Evolutionary conservation across 2,797 vertebrate genomes (phyloP), one percentile per base, ranked within the genome.

Genomic region (Benthosema pterotum): DNA sequence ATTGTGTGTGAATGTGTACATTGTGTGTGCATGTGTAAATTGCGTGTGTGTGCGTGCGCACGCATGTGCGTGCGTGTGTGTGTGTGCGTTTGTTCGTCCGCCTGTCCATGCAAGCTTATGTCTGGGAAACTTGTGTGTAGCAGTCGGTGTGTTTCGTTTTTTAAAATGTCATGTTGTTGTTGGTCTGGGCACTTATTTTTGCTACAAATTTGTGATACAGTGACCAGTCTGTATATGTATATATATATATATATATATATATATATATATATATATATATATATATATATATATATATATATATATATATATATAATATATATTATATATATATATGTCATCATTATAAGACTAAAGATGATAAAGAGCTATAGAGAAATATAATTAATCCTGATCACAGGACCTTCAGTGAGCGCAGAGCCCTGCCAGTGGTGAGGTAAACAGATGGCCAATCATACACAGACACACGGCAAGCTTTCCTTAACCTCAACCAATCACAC

Each of bases 101-200:
- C 53, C 43, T 63, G 64, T 73, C 28, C 17, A 1, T 70, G 48
- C 17, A 46, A 46, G 25, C 28, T 28, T 45, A 46, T 51, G 32
- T 63, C 25, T 56, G 42, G 13, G 17, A n/a, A 28, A 11, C 17
- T 11, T 60, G 55, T 43, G 55, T 43, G 22, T 66, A 46, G 18
- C 32, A 64, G 56, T 63, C 50, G 42, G 63, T 62, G 63, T 25
- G 60, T 54, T 54, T 56, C 22, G 55, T 17, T 54, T 60, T 68
- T 71, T n/a, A n/a, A n/a, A n/a, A 79, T 72, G 32, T 80, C 5
- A 25, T 25, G 22, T 25, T 86, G 84, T 83, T 86, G 77, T 91
- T 83, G 83, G 86, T 90, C 88, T 91, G 91, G 92, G 92, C 91
- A 92, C 92, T 93, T 93, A 80, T 90, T 92, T 91, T 88, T 93